Evolutionary conservation across 2,113 vertebrate genomes (phyloP).

Genomic region (Calidris pugnax): DNA sequence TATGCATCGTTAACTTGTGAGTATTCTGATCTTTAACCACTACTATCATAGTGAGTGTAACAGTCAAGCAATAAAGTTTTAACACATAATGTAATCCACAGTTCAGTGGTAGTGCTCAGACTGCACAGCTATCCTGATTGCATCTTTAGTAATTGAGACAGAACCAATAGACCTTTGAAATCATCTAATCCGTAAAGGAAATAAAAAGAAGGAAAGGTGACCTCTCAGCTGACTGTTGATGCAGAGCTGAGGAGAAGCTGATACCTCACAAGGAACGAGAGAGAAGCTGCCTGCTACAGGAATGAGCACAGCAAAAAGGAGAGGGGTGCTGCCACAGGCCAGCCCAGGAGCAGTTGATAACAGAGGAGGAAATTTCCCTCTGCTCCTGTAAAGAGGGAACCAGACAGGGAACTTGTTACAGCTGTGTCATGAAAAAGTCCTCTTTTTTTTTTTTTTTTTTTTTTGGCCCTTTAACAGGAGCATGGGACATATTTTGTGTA

Average conservation of each 20-base stretch:
- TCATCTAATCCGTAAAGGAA: background rate
- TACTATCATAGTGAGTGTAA: background rate
- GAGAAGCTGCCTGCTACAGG: background rate
- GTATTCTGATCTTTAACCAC: background rate
- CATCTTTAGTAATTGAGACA: background rate
- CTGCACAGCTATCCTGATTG: background rate
- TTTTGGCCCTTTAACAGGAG: too few species aligned
- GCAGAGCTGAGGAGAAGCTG: background rate
- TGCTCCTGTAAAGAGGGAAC: background rate
- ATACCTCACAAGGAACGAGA: background rate
- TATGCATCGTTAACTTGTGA: background rate
- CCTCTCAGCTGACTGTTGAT: background rate
- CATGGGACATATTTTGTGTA: background rate
- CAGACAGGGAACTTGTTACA: background rate
- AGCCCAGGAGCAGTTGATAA: too few species aligned
- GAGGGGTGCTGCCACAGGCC: background rate
- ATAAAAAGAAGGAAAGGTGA: background rate
- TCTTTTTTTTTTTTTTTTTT: background rate
- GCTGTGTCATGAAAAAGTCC: background rate
- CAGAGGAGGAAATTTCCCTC: background rate
- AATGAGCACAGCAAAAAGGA: background rate
- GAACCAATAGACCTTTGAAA: background rate
- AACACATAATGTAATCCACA: background rate
- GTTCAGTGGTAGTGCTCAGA: background rate
- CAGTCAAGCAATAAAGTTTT: background rate